phyloP scores from a whole-genome alignment of 1,140 invertebrate genomes.

The Camponotus floridanus region DNA sequence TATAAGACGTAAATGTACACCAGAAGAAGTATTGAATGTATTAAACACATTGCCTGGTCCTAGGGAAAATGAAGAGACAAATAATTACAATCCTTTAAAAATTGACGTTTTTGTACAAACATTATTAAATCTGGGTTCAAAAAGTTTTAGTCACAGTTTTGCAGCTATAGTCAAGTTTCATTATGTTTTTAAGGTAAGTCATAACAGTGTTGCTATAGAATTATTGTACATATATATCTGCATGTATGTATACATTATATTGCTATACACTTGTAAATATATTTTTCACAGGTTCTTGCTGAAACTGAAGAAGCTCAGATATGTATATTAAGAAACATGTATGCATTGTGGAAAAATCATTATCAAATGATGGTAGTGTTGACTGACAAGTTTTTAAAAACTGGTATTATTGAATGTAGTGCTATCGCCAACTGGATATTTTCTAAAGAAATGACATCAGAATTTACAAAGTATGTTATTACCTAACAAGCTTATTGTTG shows the following conservation, averaged over 20 bases:
- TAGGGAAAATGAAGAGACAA: conserved; percentile 90
- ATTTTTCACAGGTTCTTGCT: conserved; percentile 90
- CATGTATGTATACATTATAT: not conserved
- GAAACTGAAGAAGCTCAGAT: conserved; percentile 98
- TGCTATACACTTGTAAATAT: not conserved
- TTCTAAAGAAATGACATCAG: conserved; percentile 97
- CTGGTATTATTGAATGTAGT: conserved; percentile 98
- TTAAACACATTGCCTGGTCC: conserved; percentile 95
- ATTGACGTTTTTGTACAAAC: conserved; percentile 99
- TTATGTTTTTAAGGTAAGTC: conserved; percentile 94
- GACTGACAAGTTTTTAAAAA: conserved; percentile 98
- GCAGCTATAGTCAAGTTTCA: conserved; percentile 99
- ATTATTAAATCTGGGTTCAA: conserved; percentile 96
- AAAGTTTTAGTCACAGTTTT: conserved; percentile 99
- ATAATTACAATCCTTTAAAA: conserved; percentile 95
- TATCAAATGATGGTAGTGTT: conserved; percentile 99
- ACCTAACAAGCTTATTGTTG: not conserved
- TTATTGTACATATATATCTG: not conserved
- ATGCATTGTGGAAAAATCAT: conserved; percentile 97
- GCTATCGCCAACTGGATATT: conserved; percentile 99
- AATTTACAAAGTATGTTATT: conserved; percentile 94
- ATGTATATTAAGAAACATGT: conserved; percentile 96
- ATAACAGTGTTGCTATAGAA: not conserved
- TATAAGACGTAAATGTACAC: conserved; percentile 94
- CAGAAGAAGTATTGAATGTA: conserved; percentile 96